Base-by-base conservation (phyloP, 53 echinoderm and acorn worm genomes). In the Mesocentrotus franciscanus region DNA sequence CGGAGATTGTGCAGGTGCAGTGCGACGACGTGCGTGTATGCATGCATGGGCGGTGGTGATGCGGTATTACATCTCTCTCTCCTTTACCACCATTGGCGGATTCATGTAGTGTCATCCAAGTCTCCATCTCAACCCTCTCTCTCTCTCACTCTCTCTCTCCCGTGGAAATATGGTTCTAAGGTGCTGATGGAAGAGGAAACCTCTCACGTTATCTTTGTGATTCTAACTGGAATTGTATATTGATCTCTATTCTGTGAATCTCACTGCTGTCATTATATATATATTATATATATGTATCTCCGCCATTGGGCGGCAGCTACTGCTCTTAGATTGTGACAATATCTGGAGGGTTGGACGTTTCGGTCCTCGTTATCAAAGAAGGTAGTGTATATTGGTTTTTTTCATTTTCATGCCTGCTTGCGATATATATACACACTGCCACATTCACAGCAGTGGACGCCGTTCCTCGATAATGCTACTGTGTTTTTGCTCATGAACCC, bases 1-100 rank as follows among this genome's bases (percentile, higher is more conserved):
- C 17, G 66, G 35, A 64, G 14, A 16, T 58, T 57, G 26, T 91
- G 91, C 57, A 87, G 87, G 87, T 91, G 91, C 91, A 36, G 32
- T 72, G 62, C 62, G 18, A 18, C 30, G 74, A 11, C 6, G 20
- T 60, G 91, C 64, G 18, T 91, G 91, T 61, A 36, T 62, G 66
- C 62, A 91, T 91, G 91, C 62, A 91, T 91, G 91, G 91, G 91
- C 91, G 91, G 91, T 62, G 91, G 91, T 91, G 91, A 91, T 91
- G 91, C 91, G 64, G 91, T 61, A 62, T 35, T 56, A 62, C 27
- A 61, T 91, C 91, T 29, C 3, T 56, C 59, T n/a, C n/a, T n/a
- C n/a, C n/a, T 90, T 60, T 26, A 32, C 91, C 34, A 12, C 13
- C 66, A 91, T 66, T 56, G 64, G 66, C 5, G 91, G 62, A 64